Evolutionary conservation across 1,140 invertebrate species (phyloP).

Genomic region (Drosophila setifemur): DNA sequence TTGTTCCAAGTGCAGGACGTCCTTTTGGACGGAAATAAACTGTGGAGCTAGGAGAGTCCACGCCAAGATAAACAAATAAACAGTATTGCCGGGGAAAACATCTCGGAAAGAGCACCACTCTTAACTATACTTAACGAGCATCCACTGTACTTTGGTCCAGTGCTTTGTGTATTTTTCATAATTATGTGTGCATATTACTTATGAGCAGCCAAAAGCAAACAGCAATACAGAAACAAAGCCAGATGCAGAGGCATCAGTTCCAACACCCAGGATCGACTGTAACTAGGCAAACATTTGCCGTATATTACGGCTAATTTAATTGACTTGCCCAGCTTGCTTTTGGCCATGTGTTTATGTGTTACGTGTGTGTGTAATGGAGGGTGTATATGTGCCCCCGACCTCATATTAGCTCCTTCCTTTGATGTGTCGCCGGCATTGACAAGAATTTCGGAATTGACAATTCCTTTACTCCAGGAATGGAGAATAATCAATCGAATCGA

Average conservation of each 20-base stretch:
- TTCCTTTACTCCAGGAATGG: not conserved
- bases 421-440: not conserved
- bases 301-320: conserved; percentile 61
- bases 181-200: conserved; percentile 47
- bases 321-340: conserved; percentile 32
- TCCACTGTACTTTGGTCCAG: conserved; percentile 9
- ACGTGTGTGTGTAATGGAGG: conserved; percentile 4
- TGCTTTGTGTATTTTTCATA: conserved; percentile 34
- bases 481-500: not conserved
- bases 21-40: not conserved
- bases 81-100: not conserved
- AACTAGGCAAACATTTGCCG: conserved; percentile 42
- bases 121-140: not conserved
- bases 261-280: not conserved
- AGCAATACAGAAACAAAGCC: conserved; percentile 21
- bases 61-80: not conserved
- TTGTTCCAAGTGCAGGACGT: conserved; percentile 20
- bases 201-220: conserved; percentile 7
- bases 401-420: conserved; percentile 2
- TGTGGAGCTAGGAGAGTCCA: not conserved
- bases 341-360: conserved; percentile 23
- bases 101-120: not conserved
- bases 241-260: not conserved
- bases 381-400: conserved; percentile 4
- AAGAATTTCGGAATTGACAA: conserved; percentile 25